Percentiles rank a stretch among this genome's conserved stretches.
These are phyloP conservation scores for Trochalopteron elliotii DNA, from an alignment of 2,113 vertebrate species.

Conservation along the genomic window DNA sequence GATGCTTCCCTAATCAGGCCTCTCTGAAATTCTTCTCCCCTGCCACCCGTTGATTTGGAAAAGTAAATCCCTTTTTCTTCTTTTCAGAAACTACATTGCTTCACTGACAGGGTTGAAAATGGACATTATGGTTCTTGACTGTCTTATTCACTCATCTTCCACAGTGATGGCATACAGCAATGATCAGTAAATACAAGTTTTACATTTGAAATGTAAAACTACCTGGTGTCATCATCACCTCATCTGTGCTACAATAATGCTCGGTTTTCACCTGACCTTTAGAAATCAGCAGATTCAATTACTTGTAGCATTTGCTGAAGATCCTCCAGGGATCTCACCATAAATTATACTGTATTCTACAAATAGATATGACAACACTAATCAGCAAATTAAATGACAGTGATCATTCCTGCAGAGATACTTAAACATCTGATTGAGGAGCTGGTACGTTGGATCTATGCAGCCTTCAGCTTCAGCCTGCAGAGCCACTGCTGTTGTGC, in stretches of 20 bases:
- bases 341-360: conserved; percentile 45
- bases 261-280: conserved; percentile 4
- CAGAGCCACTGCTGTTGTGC: not conserved
- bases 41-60: not conserved
- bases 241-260: not conserved
- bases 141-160: not conserved
- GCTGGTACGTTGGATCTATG: not conserved
- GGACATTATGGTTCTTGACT: not conserved
- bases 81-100: not conserved
- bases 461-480: not conserved
- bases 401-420: conserved; percentile 36
- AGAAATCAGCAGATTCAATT: conserved; percentile 57
- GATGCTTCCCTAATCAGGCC: not conserved
- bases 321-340: conserved; percentile 21
- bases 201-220: not conserved
- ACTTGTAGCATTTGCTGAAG: conserved; percentile 48
- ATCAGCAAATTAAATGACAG: conserved; percentile 58
- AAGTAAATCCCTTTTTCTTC: not conserved
- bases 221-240: not conserved
- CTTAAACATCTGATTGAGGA: conserved; percentile 38
- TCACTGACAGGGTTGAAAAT: not conserved
- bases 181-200: not conserved
- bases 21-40: not conserved
- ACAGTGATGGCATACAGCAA: not conserved
- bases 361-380: conserved; percentile 51